These are phyloP conservation scores for Diloba caeruleocephala DNA, from an alignment of 2,888 invertebrate genomes.

Conservation along the genomic window DNA sequence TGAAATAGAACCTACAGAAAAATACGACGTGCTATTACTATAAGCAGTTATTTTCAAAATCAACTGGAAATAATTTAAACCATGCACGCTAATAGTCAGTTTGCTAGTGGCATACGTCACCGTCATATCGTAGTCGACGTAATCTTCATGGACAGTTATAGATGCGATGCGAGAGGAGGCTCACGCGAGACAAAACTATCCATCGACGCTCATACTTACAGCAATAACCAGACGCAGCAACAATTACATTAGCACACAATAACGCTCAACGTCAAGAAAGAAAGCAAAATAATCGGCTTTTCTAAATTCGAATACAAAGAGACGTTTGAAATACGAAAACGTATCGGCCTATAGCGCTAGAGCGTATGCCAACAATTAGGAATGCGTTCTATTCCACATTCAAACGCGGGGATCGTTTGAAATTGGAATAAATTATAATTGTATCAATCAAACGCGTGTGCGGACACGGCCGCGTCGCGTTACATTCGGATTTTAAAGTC, in stretches of 20 bases:
- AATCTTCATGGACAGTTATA: slow-evolving; percentile 60
- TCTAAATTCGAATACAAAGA: slow-evolving; percentile 87
- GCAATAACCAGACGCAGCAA: slow-evolving; percentile 78
- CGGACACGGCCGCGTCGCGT: slow-evolving; percentile 31
- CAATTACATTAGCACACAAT: slow-evolving; percentile 88
- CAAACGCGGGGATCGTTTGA: slow-evolving; percentile 72
- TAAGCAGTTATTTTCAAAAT: too few relatives aligned
- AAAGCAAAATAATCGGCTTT: slow-evolving; percentile 82
- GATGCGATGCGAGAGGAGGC: slow-evolving; percentile 41
- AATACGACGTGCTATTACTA: slow-evolving; percentile 31
- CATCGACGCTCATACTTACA: slow-evolving; percentile 69
- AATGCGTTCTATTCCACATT: slow-evolving; percentile 84
- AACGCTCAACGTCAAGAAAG: slow-evolving; percentile 73
- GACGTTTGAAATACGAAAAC: slow-evolving; percentile 82
- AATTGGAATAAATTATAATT: slow-evolving; percentile 76
- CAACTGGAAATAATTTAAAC: slow-evolving; percentile 57
- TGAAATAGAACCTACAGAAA: slow-evolving; percentile 28
- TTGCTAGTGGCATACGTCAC: slow-evolving; percentile 33
- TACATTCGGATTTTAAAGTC: slow-evolving; percentile 67
- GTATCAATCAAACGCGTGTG: slow-evolving; percentile 51
- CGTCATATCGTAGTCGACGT: slow-evolving; percentile 32
- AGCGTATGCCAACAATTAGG: slow-evolving; percentile 85
- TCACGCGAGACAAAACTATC: slow-evolving; percentile 62
- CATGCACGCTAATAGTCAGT: slow-evolving; percentile 56
- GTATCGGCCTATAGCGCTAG: slow-evolving; percentile 80